Base-by-base conservation (phyloP, 2,888 invertebrate genomes). In the Erannis defoliaria region DNA sequence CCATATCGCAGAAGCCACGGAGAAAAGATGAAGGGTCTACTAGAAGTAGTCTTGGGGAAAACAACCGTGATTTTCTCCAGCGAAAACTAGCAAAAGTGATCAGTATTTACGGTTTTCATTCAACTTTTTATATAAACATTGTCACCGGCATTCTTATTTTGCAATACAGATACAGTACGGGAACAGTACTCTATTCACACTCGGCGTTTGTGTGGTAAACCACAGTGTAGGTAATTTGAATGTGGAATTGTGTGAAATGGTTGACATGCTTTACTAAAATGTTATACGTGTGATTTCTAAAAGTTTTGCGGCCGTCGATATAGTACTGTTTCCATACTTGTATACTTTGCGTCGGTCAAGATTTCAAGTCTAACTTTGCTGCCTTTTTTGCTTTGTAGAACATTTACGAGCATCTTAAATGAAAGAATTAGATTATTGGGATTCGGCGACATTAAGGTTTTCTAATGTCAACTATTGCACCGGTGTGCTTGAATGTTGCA, bases 381-480 rank as follows among this genome's bases (percentile, higher is more conserved):
- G 8, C 1, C 21, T 1, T 6, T 42, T n/a, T 21, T 42, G 12
- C 5, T 42, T 12, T n/a, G 10, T 19, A 8, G 9, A 8, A 35
- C 14, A n/a, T 14, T 14, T 33, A 38, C 9, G 4, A 8, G n/a
- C 1, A 12, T 40, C 8, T 40, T 40, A 5, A 21, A 21, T 4
- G 19, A 3, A 19, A n/a, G 8, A 9, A 14, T 35, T 18, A 19
- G 18, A 19, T 38, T 38, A 21, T 42, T 29, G 10, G 45, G 45
- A 45, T 45, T 10, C 16, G 45, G 29, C 14, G 9, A 29, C 26
- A 43, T 45, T 29, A 2, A 29, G 29, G 10, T 43, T 43, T 26
- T 16, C 45, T 19, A 42, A 19, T 12, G 43, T 21, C 21, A 23
- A n/a, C 16, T 54, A 16, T 49, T 55, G 48, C 55, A 55, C 55